Base-by-base conservation (phyloP, 2,888 invertebrate species). In the Sarcophaga variegata region DNA sequence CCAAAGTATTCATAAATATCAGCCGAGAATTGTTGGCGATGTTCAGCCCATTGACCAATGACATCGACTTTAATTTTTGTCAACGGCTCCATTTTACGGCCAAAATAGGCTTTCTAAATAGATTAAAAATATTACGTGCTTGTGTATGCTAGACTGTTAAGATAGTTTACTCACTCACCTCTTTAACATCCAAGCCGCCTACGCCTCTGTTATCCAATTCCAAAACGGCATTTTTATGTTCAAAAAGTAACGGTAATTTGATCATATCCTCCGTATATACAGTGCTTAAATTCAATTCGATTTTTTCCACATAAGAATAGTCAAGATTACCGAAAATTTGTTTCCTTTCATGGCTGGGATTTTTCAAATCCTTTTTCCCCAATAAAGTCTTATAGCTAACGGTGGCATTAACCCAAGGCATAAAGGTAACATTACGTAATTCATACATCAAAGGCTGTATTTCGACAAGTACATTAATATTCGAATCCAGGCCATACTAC, bases 11-110 rank as follows among this genome's bases (percentile, higher is more conserved):
- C 92, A 67, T 91, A 92, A 54, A 93, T 89, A 71, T 92, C 91
- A 6, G 91, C 92, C 12, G 77, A 89, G 54, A 92, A 92, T 79
- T 90, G 87, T 4, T 92, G 89, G 63, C 87, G 89, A 88, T 91
- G 90, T 81, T 92, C 92, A 1, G 90, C 90, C 92, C 92, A 92
- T 72, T 92, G 93, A 0, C 92, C 92, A 78, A 92, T 91, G 4
- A 92, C 88, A 76, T 93, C 92, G 0, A 92, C 90, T 69, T 90
- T 90, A 8, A 91, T 90, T 37, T 90, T 90, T 11, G 91, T 90
- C 22, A 89, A 89, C 0, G 93, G 87, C 74, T 91, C 91, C 91
- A 92, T 90, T 20, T 88, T 88, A 20, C 92, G 93, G 0, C 92
- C 92, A 47, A 91, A 93, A 60, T 90, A 91, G 0, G 91, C 90